phyloP scores from a whole-genome alignment of 2,888 invertebrate genomes.

The Gymnosoma rotundatum region DNA sequence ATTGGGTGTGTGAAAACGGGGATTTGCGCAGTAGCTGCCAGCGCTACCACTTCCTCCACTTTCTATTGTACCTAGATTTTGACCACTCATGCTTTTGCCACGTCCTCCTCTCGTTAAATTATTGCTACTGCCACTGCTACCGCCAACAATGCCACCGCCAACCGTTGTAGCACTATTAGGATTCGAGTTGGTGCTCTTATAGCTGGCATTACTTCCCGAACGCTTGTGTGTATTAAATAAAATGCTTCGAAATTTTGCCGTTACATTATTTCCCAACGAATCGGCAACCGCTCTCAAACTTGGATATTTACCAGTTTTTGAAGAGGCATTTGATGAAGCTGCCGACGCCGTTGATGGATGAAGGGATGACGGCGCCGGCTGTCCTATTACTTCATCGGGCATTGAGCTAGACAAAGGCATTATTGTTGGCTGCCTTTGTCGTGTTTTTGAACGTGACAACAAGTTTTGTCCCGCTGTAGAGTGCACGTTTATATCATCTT shows the following conservation, averaged over 20 bases:
- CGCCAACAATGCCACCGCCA: constrained; percentile 12
- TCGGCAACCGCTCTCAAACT: constrained; percentile 78
- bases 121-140: constrained; percentile 74
- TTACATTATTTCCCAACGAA: constrained; percentile 73
- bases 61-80: constrained; percentile 72
- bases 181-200: constrained; percentile 78
- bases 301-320: constrained; percentile 73
- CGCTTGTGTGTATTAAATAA: constrained; percentile 78
- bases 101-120: constrained; percentile 73
- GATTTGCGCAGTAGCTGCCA: constrained; percentile 76
- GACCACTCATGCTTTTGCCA: constrained; percentile 69
- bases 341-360: constrained; percentile 78
- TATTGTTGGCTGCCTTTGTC: constrained; percentile 72
- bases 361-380: constrained; percentile 72
- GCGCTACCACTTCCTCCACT: constrained; percentile 78
- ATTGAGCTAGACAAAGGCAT: constrained; percentile 78
- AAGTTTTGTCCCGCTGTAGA: constrained; percentile 77
- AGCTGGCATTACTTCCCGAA: constrained; percentile 78
- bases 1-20: constrained; percentile 75
- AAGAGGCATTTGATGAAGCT: constrained; percentile 79
- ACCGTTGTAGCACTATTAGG: constrained; percentile 66
- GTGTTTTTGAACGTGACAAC: constrained; percentile 71
- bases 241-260: constrained; percentile 75
- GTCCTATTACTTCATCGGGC: constrained; percentile 76
- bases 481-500: constrained; percentile 69